These are phyloP conservation scores for Mustela nigripes DNA, from an alignment of 2,113 vertebrate genomes.

Conservation along the genomic window DNA sequence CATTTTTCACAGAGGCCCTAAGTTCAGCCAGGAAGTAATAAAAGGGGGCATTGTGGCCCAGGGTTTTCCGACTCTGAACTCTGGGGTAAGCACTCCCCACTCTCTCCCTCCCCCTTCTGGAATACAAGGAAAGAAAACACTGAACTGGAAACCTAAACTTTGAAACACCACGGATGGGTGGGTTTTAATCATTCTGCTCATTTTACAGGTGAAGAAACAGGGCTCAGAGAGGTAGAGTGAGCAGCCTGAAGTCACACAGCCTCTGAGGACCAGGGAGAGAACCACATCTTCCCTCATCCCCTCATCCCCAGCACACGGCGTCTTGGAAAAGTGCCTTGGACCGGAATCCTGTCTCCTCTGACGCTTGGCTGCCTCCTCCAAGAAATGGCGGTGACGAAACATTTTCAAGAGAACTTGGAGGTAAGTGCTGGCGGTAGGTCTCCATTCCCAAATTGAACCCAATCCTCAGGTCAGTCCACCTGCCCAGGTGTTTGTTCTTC, in stretches of 20 bases:
- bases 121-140: not conserved
- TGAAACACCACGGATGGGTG: not conserved
- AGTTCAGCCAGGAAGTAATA: not conserved
- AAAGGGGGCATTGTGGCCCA: not conserved
- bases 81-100: not conserved
- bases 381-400: not conserved
- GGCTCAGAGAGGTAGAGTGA: conserved; percentile 2
- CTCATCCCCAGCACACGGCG: no score
- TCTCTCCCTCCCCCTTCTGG: not conserved
- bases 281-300: not conserved
- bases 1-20: not conserved
- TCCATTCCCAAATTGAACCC: not conserved
- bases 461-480: not conserved
- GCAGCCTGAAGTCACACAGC: conserved; percentile 23
- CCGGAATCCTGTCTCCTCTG: not conserved
- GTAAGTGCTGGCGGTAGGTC: no score
- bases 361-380: not conserved
- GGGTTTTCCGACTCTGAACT: not conserved
- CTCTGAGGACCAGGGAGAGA: not conserved
- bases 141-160: not conserved
- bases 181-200: not conserved
- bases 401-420: not conserved
- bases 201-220: not conserved
- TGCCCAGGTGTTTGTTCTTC: not conserved
- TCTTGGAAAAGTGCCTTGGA: not conserved